Conservation (phyloP, 2,113 vertebrate species). For the Caloenas nicobarica region DNA sequence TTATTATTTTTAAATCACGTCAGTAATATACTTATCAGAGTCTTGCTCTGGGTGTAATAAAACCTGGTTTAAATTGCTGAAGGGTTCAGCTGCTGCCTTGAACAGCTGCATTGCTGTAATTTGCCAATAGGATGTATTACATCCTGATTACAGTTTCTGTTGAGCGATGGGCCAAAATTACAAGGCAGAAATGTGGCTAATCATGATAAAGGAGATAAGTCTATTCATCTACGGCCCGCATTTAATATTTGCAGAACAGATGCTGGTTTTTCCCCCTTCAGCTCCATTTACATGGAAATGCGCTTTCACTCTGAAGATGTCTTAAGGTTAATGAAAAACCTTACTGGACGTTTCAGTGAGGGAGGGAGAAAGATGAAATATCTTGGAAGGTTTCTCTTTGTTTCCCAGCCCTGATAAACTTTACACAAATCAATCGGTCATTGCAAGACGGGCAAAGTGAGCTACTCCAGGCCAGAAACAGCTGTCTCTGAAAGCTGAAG, state of each 20-base stretch:
- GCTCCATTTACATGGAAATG: not conserved
- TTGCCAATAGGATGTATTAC: constrained; percentile 59
- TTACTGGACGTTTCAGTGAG: not conserved
- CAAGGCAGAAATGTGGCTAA: constrained; percentile 41
- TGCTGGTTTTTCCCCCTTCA: constrained; percentile 29
- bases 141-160: constrained; percentile 55
- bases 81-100: constrained; percentile 32
- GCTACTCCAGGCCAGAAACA: not conserved
- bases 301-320: not conserved
- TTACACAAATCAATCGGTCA: not conserved
- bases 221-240: not conserved
- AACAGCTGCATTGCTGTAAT: constrained; percentile 45
- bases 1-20: not conserved
- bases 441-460: not conserved
- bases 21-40: not conserved
- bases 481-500: not conserved
- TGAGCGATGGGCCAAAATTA: constrained; percentile 53
- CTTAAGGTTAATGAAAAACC: constrained; percentile 28
- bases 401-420: not conserved
- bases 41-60: constrained; percentile 21
- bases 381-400: not conserved
- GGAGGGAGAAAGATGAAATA: not conserved
- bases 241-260: constrained; percentile 48
- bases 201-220: constrained; percentile 46
- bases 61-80: not conserved